Evolutionary conservation across 2,113 vertebrate genomes (phyloP).

Genomic region (Phalacrocorax brasilianus): DNA sequence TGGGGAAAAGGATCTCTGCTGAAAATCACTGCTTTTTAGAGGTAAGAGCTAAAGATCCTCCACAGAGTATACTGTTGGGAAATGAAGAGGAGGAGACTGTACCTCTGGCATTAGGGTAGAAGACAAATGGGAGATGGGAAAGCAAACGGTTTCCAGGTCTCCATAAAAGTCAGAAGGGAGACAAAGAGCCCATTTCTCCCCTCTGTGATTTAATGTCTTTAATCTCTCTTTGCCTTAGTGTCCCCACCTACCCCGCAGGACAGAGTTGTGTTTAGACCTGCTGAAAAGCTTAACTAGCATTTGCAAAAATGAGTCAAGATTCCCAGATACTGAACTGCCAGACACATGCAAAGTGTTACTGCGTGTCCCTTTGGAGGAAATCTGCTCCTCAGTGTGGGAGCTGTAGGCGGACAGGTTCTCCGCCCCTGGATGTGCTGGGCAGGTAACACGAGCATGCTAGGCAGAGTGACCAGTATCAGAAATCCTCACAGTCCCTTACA

Average conservation of each 20-base stretch:
- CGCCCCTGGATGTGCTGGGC: fast-evolving
- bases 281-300: neutral
- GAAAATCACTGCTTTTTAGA: neutral
- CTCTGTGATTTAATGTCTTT: neutral
- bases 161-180: neutral
- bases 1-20: neutral
- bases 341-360: neutral
- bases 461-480: neutral
- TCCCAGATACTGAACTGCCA: neutral
- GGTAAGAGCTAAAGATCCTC: neutral
- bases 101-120: neutral
- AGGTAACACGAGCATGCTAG: fast-evolving
- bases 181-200: neutral
- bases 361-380: fast-evolving
- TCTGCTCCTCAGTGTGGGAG: fast-evolving
- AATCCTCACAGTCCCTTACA: neutral
- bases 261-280: neutral
- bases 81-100: neutral
- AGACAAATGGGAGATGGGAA: neutral
- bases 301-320: neutral
- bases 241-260: neutral
- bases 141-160: neutral
- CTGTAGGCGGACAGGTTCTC: neutral
- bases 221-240: neutral
- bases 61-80: neutral